Base-by-base conservation (phyloP, 2,797 vertebrate genomes). In the Crenichthys baileyi region DNA sequence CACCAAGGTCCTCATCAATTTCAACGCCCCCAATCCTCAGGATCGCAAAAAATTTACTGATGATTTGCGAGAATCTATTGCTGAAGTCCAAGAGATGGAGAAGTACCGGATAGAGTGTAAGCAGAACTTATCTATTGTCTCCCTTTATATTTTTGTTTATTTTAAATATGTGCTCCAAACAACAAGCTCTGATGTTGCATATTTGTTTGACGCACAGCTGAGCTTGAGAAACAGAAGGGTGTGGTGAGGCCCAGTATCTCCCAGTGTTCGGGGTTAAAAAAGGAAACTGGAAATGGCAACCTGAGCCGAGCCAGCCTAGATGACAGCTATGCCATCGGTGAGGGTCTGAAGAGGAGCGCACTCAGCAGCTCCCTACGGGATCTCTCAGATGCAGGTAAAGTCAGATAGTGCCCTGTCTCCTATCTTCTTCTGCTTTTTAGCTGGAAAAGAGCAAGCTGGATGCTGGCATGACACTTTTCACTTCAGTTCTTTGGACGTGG, bases 11-110 rank as follows among this genome's bases (percentile, higher is more conserved):
- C 94, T 99, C 79, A 99, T 99, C 87, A 99, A 98, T 93, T 99
- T 99, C 94, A 99, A 99, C 0, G 98, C 98, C 44, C 98, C 98
- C 71, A 99, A 99, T 90, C 97, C 97, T 87, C 98, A 99, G 93
- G 98, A 99, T 94, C 97, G 98, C 83, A 99, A 98, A 89, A 99
- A 98, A 91, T 99, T 99, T 90, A 98, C 97, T 0, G 98, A 99
- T 12, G 97, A 99, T 88, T 92, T 99, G 83, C 95, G 97, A 84
- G 98, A 99, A 84, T 99, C 98, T 1, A 95, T 99, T 22, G 97
- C 97, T 1, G 98, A 99, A 89, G 97, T 99, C 71, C 98, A 99
- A 90, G 98, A 99, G 93, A 99, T 99, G 98, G 98, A 99, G 95
- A 99, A 99, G 90, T 98, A 98, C 95, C 95, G 98, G 90, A 99